A percentile compares a stretch with the other conserved stretches of the same genome.
Conservation (phyloP, 2,888 invertebrate species). For the Zygogramma bicolorata region DNA sequence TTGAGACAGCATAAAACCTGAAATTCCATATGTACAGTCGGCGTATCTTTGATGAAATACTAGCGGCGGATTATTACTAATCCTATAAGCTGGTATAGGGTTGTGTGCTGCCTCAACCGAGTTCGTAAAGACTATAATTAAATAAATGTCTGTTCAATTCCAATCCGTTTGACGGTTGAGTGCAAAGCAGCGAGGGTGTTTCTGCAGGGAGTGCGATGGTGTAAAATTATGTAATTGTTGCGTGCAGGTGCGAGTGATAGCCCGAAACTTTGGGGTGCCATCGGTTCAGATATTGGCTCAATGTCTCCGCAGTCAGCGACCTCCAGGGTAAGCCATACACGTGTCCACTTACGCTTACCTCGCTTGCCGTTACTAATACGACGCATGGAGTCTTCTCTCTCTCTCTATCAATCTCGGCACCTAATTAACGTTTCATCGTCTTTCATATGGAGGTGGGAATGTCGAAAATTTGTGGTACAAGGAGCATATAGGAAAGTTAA, state of each 20-base stretch:
- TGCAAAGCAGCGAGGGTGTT: constrained; percentile 47
- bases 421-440: not conserved
- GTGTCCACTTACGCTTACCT: constrained; percentile 55
- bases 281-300: constrained; percentile 69
- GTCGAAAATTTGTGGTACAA: not conserved
- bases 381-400: constrained; percentile 40
- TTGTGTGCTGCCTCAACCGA: no score
- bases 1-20: no score
- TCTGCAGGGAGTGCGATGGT: constrained; percentile 58
- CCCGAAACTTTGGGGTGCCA: constrained; percentile 70
- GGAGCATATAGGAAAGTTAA: no score
- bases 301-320: constrained; percentile 70
- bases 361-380: constrained; percentile 58
- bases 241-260: constrained; percentile 70
- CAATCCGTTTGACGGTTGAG: no score
- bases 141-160: no score
- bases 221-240: constrained; percentile 63
- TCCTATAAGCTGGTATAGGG: no score
- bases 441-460: not conserved
- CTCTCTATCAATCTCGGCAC: not conserved
- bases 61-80: no score
- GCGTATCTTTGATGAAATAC: no score
- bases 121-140: no score
- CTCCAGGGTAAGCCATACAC: constrained; percentile 73
- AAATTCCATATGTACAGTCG: no score